These are phyloP conservation scores for Gymnosoma rotundatum DNA, from an alignment of 2,888 invertebrate genomes.

Conservation along the genomic window DNA sequence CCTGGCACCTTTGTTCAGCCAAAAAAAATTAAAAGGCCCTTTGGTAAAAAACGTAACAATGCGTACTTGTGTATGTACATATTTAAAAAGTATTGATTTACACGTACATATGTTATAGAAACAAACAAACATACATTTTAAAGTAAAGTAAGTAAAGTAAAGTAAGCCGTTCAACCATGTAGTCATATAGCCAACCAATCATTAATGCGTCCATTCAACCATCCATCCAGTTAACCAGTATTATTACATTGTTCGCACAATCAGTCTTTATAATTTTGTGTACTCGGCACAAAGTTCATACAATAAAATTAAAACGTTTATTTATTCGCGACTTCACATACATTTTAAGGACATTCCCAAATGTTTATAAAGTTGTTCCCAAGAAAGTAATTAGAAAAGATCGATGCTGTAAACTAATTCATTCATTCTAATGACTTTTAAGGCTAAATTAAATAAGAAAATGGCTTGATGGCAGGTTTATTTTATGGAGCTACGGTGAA, in stretches of 20 bases:
- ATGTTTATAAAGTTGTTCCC: background rate
- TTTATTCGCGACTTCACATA: slow-evolving; percentile 9
- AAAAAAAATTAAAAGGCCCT: background rate
- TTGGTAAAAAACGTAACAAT: too few relatives aligned
- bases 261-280: slow-evolving; percentile 35
- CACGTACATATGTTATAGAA: slow-evolving; percentile 27
- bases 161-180: slow-evolving; percentile 29
- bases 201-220: slow-evolving; percentile 45
- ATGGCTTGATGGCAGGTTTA: too few relatives aligned
- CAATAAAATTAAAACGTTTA: slow-evolving; percentile 3
- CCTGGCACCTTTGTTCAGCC: too few relatives aligned
- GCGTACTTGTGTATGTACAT: background rate
- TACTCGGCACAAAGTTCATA: slow-evolving; percentile 7
- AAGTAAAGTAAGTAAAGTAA: background rate
- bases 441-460: too few relatives aligned
- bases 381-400: background rate
- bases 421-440: too few relatives aligned
- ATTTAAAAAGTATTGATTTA: background rate
- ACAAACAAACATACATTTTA: background rate
- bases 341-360: background rate
- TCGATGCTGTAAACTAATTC: too few relatives aligned
- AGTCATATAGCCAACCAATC: slow-evolving; percentile 3
- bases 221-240: slow-evolving; percentile 62
- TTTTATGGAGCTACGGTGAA: too few relatives aligned
- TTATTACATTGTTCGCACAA: slow-evolving; percentile 58